Base-by-base conservation (phyloP, 2,888 invertebrate genomes). In the Drosophila affinis region DNA sequence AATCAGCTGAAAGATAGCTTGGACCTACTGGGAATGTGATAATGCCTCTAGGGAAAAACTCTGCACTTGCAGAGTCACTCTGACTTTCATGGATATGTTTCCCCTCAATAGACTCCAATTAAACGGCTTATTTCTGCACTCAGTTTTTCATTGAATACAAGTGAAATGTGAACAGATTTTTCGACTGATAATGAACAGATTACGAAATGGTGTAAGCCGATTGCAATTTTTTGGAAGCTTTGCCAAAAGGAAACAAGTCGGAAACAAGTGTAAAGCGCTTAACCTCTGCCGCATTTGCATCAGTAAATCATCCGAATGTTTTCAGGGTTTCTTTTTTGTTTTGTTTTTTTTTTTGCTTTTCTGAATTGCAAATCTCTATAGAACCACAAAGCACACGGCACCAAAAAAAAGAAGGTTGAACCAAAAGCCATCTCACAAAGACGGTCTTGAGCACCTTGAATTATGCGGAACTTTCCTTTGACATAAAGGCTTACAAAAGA, bases 391-490 rank as follows among this genome's bases (percentile, higher is more conserved):
- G 46, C 51, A 49, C 24, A 12, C 6, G 21, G 21, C 3, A 21
- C 21, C 9, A 39, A 51, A 47, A 57, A 18, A 10, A 24, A 24
- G 5, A 24, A 3, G 24, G 18, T 24, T n/a, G 34, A 53, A 17
- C 32, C 10, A 17, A 46, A 39, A 24, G n/a, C 18, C 55, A 59
- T 49, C 47, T 55, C 68, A 62, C 49, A 75, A 57, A 51, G 65
- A 65, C 32, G 59, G 67, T 51, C 44, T 60, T 56, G 60, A 69
- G 54, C 53, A 48, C 60, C 61, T 61, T 52, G 59, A 65, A 71
- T 76, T 67, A 80, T 78, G 78, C 76, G 58, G 54, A 62, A 76
- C 79, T 78, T 72, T 53, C 46, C 76, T 78, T 76, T 71, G 68
- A 65, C 70, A 46, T 53, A 39, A 39, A n/a, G 39, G 39, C 39